Base-by-base conservation (phyloP, 2,888 invertebrate species). In the Pharmacophagus antenor region DNA sequence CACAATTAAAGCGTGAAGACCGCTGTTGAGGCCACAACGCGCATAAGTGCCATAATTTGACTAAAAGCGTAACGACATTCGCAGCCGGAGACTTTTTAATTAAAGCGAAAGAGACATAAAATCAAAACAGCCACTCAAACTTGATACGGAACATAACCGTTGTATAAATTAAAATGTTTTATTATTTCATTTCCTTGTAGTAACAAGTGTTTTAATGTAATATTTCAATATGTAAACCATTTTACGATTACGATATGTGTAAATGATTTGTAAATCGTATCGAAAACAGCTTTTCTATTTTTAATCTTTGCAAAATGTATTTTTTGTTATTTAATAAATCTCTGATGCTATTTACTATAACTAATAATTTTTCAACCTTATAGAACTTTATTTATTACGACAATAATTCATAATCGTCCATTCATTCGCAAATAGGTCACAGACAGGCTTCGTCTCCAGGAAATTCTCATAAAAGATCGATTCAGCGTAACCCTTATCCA, bases 61-160 rank as follows among this genome's bases (percentile, higher is more conserved):
- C 64, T 68, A 61, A 60, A 57, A 70, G 58, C 60, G 68, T 62
- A 63, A 46, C 50, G 55, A 56, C 51, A 41, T 47, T 41, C 44
- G 64, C 65, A 64, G 70, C 69, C 67, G 66, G 68, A 72, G 65
- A 71, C 77, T 75, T 76, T 79, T 81, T 80, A 81, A 82, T 80
- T 76, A 82, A 72, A 66, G 67, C 68, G 64, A 70, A 65, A 65
- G 61, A 61, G 69, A 68, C 72, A 78, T 76, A 75, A 78, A 77
- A 80, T 74, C 73, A 71, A 77, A 80, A 74, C 72, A 74, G 70
- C 72, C 58, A 66, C 70, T 69, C 66, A 63, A 67, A 65, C 71
- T 67, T 72, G 70, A 70, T 69, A 63, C 62, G 47, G 62, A 66
- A 66, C 66, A 63, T 62, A 62, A 67, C 64, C 62, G 67, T 64